Base-by-base conservation (phyloP, 2,888 invertebrate species). In the Xestia rhomboidea region DNA sequence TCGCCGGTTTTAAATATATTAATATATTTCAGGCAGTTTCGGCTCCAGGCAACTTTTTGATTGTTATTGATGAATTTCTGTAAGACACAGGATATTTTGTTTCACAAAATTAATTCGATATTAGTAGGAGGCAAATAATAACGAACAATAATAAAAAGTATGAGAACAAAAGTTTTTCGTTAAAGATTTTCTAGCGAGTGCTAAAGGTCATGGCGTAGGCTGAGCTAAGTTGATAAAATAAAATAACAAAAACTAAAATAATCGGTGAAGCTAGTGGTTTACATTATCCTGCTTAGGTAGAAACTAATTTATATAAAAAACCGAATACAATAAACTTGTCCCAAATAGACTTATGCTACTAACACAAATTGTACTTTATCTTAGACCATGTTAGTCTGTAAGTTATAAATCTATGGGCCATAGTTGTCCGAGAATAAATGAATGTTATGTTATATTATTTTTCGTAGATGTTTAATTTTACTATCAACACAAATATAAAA, bases 201-300 rank as follows among this genome's bases (percentile, higher is more conserved):
- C 27, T 24, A 38, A 83, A 79, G 68, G 44, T 68, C 44, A 49
- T 8, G 57, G 49, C 60, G 68, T 68, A 51, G 81, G 81, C 44
- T 27, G 41, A 44, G 38, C 11, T n/a, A 30, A 62, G n/a, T 41
- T 49, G 0, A 38, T 38, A 46, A 67, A 54, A 41, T 34, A 63
- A 38, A 41, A n/a, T 41, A 41, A 51, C 24, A 71, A 64, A 51
- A 66, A 49, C 41, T 24, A 44, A 44, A 30, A 57, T 6, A 27
- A 63, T 18, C 64, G 57, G 34, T 2, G 18, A 27, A 24, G 34
- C 18, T 34, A 18, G 44, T 54, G 64, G 24, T 68, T 51, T 64
- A 38, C 2, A 64, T 68, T 46, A 66, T 24, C 30, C 46, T 24
- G 38, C n/a, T 69, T 66, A 24, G 15, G 1, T 46, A 13, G 10